A percentile compares a stretch with the other conserved stretches of the same genome.
Conservation (phyloP, 2,797 vertebrate species). For the Hypotaenidia okinawae region DNA sequence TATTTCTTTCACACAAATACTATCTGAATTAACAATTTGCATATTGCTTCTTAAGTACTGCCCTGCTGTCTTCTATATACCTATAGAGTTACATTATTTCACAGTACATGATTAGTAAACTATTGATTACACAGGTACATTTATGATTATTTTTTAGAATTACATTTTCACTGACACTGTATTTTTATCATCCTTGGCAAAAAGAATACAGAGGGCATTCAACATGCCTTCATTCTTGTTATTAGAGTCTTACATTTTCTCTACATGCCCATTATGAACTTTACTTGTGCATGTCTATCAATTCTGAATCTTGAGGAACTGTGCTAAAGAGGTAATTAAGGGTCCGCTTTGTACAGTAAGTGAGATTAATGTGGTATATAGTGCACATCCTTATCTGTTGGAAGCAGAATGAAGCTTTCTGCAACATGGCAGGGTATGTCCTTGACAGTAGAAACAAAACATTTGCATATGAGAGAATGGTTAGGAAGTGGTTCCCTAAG, state of each 20-base stretch:
- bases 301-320: background rate
- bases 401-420: background rate
- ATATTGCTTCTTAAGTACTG: background rate
- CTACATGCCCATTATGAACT: background rate
- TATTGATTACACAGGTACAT: background rate
- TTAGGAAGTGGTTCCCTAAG: background rate
- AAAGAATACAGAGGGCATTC: background rate
- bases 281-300: background rate
- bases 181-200: background rate
- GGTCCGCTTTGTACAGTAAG: background rate
- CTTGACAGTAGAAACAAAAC: background rate
- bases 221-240: background rate
- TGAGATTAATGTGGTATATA: background rate
- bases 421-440: background rate
- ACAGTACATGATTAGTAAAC: background rate
- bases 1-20: background rate
- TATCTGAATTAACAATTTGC: background rate
- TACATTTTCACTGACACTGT: background rate
- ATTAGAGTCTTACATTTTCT: background rate
- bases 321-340: background rate
- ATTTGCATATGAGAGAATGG: background rate
- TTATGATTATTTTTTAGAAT: background rate
- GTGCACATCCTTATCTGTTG: background rate
- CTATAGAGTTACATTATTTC: background rate
- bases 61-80: background rate